Percentiles rank a stretch among this genome's conserved stretches.
Evolutionary conservation across 2,888 invertebrate species (phyloP).

Genomic region (Ophioninae sp.): DNA sequence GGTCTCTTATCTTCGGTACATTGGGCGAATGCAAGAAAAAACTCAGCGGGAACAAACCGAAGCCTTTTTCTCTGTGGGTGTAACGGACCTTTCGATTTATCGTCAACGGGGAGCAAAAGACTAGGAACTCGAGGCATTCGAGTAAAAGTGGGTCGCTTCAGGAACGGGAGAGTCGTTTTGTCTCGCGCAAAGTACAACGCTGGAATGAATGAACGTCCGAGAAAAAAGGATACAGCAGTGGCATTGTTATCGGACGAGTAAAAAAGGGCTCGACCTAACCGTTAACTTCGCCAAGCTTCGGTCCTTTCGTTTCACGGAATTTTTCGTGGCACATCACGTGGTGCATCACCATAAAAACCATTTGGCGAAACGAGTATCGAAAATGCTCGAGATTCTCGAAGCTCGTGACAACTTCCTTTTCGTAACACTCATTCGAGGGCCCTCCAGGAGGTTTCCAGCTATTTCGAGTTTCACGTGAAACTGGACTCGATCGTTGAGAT

Average conservation of each 20-base stretch:
- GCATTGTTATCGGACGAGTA: not conserved
- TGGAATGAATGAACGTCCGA: conserved; percentile 40
- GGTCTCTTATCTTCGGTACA: not conserved
- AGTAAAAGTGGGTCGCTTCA: conserved; percentile 18
- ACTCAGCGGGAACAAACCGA: conserved; percentile 8
- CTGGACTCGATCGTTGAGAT: conserved; percentile 40
- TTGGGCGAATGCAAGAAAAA: not conserved
- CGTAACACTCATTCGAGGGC: not conserved
- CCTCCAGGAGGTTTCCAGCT: conserved; percentile 2
- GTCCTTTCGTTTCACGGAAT: not conserved
- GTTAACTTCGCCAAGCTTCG: not conserved
- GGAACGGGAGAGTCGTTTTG: conserved; percentile 12
- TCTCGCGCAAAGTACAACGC: not conserved
- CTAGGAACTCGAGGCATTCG: not conserved
- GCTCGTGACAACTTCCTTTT: conserved; percentile 18
- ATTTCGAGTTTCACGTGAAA: conserved; percentile 13
- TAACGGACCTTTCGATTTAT: conserved; percentile 35
- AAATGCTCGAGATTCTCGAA: conserved; percentile 48
- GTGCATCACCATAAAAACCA: conserved; percentile 53
- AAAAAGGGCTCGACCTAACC: not conserved
- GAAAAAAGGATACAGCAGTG: not conserved
- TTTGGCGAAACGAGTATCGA: conserved; percentile 55
- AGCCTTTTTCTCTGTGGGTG: not conserved
- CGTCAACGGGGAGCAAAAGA: conserved; percentile 20
- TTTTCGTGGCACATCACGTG: not conserved